Conservation (phyloP, 92 coral and sea anemone species). For the Hydrozoanthus gracilis region DNA sequence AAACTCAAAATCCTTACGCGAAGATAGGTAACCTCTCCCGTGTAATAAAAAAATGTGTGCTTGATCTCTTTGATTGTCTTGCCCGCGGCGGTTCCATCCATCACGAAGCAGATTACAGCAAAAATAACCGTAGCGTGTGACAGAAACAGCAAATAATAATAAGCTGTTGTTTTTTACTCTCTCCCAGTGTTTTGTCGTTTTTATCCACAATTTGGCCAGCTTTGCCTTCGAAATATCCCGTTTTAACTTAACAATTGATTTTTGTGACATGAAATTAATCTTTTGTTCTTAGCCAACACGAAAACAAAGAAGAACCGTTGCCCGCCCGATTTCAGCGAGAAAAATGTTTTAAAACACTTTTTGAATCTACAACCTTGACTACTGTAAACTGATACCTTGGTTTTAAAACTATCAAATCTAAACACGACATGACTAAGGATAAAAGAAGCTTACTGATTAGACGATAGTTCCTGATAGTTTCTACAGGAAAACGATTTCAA, state of each 20-base stretch:
- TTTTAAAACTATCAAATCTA: no score
- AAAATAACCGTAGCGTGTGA: neutral
- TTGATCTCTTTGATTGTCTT: constrained; percentile 49
- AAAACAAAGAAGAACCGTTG: constrained; percentile 26
- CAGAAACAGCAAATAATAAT: neutral
- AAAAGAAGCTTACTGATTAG: no score
- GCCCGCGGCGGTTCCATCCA: constrained; percentile 57
- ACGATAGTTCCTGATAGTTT: no score
- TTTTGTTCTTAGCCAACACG: constrained; percentile 50
- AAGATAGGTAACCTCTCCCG: no score
- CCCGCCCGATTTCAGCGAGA: constrained; percentile 12
- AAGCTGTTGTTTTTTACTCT: constrained; percentile 28
- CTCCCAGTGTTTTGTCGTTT: constrained; percentile 45
- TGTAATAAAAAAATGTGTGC: neutral
- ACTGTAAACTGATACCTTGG: no score
- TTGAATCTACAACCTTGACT: no score
- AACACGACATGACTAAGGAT: no score
- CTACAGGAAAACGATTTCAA: no score
- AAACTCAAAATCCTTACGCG: no score
- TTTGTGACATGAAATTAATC: neutral
- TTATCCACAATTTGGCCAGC: constrained; percentile 52
- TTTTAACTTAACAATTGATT: constrained; percentile 28
- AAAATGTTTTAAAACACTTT: no score
- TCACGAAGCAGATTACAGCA: constrained; percentile 46
- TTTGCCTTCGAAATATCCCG: constrained; percentile 50